Evolutionary conservation across 2,888 invertebrate genomes (phyloP), one percentile per base, ranked within the genome.

Genomic region (Embidobia sp.): DNA sequence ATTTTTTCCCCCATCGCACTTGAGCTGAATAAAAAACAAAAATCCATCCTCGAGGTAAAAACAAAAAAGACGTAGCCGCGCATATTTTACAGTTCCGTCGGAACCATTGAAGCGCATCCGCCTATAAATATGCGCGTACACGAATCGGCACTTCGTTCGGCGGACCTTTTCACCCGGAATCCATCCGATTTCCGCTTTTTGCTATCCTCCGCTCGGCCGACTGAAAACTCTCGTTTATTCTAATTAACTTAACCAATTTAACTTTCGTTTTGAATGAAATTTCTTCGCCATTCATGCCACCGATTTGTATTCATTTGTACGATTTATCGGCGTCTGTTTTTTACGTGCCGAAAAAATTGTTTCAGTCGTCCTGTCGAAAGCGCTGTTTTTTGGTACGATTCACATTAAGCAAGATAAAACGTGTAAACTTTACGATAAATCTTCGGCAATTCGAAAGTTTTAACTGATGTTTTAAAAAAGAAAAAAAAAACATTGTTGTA

Each of bases 101-200:
- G 10, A 48, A 44, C 40, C 27, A 33, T 35, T 51, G 57, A 40
- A 48, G 67, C 67, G 48, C 35, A 40, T 67, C 67, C 48, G 48
- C 33, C 37, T 33, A 55, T 67, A 67, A 67, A 59, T 69, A 69
- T 69, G 57, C 61, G 51, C 61, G 61, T 61, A 70, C 70, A 70
- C 44, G 70, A 61, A 70, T 70, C 51, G 44, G 26, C 70, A 70
- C 70, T 70, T 69, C 31, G 40, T 42, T 29, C 69, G 13, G 1
- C 29, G 15, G 26, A 42, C 37, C 69, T 49, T 69, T 69, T 69
- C 49, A 69, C 40, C 40, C 57, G 42, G 49, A 49, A 57, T 67
- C 10, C 57, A 18, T 49, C 49, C 42, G 53, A 59, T 61, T 72
- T 53, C 53, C 48, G 55, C 42, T 42, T 40, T 26, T 53, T 53